Evolutionary conservation across 2,888 invertebrate species (phyloP).

Genomic region (Tanytarsus gracilentus): DNA sequence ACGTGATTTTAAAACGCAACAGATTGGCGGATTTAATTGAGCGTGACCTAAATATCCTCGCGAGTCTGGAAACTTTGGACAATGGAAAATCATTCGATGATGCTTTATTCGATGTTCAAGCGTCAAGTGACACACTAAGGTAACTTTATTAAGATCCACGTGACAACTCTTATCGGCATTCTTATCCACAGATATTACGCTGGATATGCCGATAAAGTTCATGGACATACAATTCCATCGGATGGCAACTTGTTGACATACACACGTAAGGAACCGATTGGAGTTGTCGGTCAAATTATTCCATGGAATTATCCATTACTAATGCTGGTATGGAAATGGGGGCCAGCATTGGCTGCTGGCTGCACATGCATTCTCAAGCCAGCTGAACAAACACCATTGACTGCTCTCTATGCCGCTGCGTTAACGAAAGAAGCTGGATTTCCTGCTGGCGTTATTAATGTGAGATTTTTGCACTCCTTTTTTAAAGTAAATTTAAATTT

Average conservation of each 20-base stretch:
- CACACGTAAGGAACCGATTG: slow-evolving; percentile 64
- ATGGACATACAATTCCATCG: slow-evolving; percentile 72
- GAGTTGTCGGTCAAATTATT: slow-evolving; percentile 71
- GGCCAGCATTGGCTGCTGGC: slow-evolving; percentile 51
- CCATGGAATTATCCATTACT: slow-evolving; percentile 75
- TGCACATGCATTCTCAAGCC: slow-evolving; percentile 74
- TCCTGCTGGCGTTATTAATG: slow-evolving; percentile 67
- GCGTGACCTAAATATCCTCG: slow-evolving; percentile 4
- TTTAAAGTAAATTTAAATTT: background rate
- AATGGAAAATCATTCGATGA: slow-evolving; percentile 17
- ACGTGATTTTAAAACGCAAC: slow-evolving; percentile 45
- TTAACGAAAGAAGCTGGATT: slow-evolving; percentile 70
- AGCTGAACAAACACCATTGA: slow-evolving; percentile 76
- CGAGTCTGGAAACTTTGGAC: slow-evolving; percentile 18
- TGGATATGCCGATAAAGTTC: slow-evolving; percentile 80
- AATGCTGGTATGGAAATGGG: slow-evolving; percentile 79
- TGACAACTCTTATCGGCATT: too few relatives aligned
- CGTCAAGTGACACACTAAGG: background rate
- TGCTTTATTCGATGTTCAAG: background rate
- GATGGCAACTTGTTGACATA: slow-evolving; percentile 54
- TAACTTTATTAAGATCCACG: too few relatives aligned
- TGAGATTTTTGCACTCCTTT: slow-evolving; percentile 46
- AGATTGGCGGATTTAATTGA: slow-evolving; percentile 94
- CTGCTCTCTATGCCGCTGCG: slow-evolving; percentile 63
- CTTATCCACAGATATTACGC: slow-evolving; percentile 68